Percentiles rank a stretch among this genome's conserved stretches.
phyloP scores from a whole-genome alignment of 2,888 invertebrate genomes.

The Ichneumon xanthorius region DNA sequence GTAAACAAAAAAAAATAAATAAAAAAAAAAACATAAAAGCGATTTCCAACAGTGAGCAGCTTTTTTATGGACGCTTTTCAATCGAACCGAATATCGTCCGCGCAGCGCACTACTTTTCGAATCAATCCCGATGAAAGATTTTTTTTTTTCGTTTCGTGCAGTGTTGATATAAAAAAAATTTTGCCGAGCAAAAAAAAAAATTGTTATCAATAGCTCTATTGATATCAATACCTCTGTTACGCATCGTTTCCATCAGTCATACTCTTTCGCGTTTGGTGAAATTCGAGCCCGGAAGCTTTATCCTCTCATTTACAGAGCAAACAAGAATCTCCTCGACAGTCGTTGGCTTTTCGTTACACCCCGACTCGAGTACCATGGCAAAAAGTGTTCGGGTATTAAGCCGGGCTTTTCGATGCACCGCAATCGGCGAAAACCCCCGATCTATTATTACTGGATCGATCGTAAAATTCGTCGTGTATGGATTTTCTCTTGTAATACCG shows the following conservation, averaged over 20 bases:
- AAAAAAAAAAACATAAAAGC: constrained; percentile 2
- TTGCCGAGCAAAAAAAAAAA: neutral
- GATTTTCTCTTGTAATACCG: neutral
- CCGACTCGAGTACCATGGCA: neutral
- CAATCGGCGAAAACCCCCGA: neutral
- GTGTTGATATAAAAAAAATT: neutral
- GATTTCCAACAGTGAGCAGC: neutral
- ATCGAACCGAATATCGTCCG: neutral
- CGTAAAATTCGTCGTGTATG: neutral
- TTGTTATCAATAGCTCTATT: neutral
- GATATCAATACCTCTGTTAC: neutral
- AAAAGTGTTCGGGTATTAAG: neutral
- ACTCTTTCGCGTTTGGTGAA: neutral
- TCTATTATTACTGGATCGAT: neutral
- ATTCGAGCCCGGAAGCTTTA: neutral
- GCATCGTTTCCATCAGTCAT: neutral
- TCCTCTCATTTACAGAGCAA: neutral
- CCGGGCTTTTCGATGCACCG: neutral
- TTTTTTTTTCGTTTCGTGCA: neutral
- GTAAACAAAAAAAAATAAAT: neutral
- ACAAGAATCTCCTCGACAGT: neutral
- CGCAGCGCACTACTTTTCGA: neutral
- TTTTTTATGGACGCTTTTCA: neutral
- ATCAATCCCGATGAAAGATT: neutral
- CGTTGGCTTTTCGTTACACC: neutral